phyloP scores from a whole-genome alignment of 2,113 vertebrate genomes.

The Pangasianodon hypophthalmus region DNA sequence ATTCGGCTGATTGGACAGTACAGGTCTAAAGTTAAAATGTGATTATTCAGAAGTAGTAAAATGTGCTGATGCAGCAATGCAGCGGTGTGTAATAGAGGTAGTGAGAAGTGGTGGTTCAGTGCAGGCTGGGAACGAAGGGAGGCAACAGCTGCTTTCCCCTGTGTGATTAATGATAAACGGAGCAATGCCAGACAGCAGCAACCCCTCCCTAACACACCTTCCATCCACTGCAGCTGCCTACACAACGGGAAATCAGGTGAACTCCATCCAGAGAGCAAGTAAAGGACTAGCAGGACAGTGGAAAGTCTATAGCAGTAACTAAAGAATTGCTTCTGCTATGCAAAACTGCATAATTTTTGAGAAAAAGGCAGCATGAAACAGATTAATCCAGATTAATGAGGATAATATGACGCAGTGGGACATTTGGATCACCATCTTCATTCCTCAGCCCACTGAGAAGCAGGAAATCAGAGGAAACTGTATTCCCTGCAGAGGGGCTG shows the following conservation, averaged over 20 bases:
- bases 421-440: slow-evolving; percentile 29
- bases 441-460: not conserved
- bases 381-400: slow-evolving; percentile 14
- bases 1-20: slow-evolving; percentile 12
- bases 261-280: not conserved
- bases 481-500: slow-evolving; percentile 30
- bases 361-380: not conserved
- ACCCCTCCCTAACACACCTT: slow-evolving; percentile 39
- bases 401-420: slow-evolving; percentile 24
- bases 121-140: slow-evolving; percentile 48
- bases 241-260: not conserved
- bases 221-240: slow-evolving; percentile 16
- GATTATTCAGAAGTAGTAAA: slow-evolving; percentile 21
- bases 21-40: not conserved
- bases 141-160: slow-evolving; percentile 59
- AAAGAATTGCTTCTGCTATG: not conserved
- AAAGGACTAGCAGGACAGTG: not conserved
- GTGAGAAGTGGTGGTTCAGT: slow-evolving; percentile 31
- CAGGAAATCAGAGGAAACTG: slow-evolving; percentile 30
- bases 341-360: not conserved
- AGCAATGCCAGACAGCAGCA: slow-evolving; percentile 47
- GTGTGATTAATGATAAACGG: slow-evolving; percentile 60
- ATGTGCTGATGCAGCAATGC: slow-evolving; percentile 45
- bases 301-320: not conserved
- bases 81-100: slow-evolving; percentile 13